Conservation (phyloP, 2,797 vertebrate genomes). For the Echiichthys vipera region DNA sequence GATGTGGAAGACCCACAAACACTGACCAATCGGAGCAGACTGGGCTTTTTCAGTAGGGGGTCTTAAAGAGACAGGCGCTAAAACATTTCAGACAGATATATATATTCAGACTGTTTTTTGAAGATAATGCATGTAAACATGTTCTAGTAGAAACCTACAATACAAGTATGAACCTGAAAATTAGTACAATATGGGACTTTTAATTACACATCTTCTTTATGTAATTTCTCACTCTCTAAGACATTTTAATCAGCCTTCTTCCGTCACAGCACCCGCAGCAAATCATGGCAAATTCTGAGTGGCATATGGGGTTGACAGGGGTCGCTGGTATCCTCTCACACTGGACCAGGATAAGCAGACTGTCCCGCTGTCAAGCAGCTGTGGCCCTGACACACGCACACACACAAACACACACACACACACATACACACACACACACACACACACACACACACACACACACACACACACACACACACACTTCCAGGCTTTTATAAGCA, state of each 20-base stretch:
- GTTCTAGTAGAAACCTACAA: too few relatives aligned
- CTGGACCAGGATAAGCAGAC: constrained; percentile 74
- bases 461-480: background rate
- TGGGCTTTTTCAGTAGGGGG: too few relatives aligned
- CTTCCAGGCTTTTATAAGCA: background rate
- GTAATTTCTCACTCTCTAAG: constrained; percentile 12
- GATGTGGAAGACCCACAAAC: too few relatives aligned
- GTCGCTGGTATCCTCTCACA: constrained; percentile 48
- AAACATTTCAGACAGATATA: too few relatives aligned
- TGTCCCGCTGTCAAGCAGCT: constrained; percentile 74
- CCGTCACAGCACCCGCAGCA: constrained; percentile 33
- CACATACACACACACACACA: background rate
- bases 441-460: constrained; percentile 30
- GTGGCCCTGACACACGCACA: constrained; percentile 60
- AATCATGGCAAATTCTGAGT: constrained; percentile 66
- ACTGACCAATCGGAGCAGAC: too few relatives aligned
- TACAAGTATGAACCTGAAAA: too few relatives aligned
- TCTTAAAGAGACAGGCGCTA: too few relatives aligned
- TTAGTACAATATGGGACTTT: too few relatives aligned
- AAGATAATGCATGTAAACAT: too few relatives aligned
- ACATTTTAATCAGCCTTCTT: constrained; percentile 34
- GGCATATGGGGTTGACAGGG: constrained; percentile 67
- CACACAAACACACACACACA: constrained; percentile 17
- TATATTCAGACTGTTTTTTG: too few relatives aligned
- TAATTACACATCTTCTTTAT: background rate